Evolutionary conservation across 2,113 vertebrate genomes (phyloP).

Genomic region (Hippopotamus amphibius): DNA sequence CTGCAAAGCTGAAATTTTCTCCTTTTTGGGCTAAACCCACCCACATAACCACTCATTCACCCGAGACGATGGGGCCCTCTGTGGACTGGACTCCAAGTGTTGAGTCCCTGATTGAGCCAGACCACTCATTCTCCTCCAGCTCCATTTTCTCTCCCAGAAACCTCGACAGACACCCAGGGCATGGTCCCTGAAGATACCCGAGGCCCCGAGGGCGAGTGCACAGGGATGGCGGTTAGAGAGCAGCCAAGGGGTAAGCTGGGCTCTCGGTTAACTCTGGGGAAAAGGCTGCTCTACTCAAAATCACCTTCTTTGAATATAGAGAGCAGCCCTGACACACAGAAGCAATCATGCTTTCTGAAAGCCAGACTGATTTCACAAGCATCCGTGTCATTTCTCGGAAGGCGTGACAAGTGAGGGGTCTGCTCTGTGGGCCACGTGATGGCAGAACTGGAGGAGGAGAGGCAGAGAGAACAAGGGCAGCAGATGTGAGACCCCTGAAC

Average conservation of each 20-base stretch:
- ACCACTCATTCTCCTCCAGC: neutral
- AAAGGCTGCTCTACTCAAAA: neutral
- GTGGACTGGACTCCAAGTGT: neutral
- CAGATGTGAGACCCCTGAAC: neutral
- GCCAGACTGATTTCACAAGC: no score
- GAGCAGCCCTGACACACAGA: rapidly evolving
- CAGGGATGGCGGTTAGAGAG: neutral
- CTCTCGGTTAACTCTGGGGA: neutral
- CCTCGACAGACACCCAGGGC: neutral
- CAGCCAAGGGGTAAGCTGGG: neutral
- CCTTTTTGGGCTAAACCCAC: neutral
- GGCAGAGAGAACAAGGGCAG: rapidly evolving
- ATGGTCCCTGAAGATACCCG: rapidly evolving
- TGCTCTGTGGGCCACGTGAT: neutral
- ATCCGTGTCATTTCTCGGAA: rapidly evolving
- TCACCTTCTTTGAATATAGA: neutral
- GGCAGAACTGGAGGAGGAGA: neutral
- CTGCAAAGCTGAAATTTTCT: neutral
- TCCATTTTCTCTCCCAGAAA: neutral
- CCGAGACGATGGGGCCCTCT: rapidly evolving
- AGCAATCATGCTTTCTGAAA: neutral
- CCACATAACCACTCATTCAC: neutral
- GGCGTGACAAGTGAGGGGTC: rapidly evolving
- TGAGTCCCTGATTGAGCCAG: neutral
- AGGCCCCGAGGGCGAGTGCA: no score